Evolutionary conservation across 2,113 vertebrate species (phyloP), one percentile per base, ranked within the genome.

Genomic region (Pterocles burchelli): DNA sequence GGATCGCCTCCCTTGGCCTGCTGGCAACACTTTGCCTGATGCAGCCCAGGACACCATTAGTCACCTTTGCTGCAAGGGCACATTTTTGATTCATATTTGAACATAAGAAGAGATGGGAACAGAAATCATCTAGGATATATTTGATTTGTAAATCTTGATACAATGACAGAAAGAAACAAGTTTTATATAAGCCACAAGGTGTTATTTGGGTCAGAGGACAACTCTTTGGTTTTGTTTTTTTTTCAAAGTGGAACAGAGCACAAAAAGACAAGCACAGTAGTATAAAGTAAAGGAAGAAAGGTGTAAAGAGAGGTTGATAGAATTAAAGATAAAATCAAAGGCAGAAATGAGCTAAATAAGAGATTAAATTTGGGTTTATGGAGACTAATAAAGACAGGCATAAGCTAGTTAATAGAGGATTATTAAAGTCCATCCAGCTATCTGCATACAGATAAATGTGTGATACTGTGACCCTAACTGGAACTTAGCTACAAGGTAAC

Each of bases 301-400:
- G 5, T 41, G 3, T 83, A 46, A 81, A 77, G 45, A 65, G 17
- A 88, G 14, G 3, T 18, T 78, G n/a, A 85, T 10, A 70, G 41
- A 87, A 78, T 59, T 34, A 31, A 93, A 85, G 84, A 86, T 83
- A 93, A 94, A 95, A 85, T 18, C 33, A 55, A 94, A 71, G 51
- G 26, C 29, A 87, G 72, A 96, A 96, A 83, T 70, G 46, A 81
- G 22, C 20, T 80, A 75, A 85, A 85, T 55, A 81, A 70, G 38
- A 93, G n/a, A 85, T 78, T 73, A 86, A 45, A 85, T 75, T 61
- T 74, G 59, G 78, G 91, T 95, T 92, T 87, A 83, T 74, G 10
- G 31, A 81, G 8, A 45, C 75, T 61, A 76, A 81, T 88, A 95
- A 97, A 90, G 66, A 81, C 57, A 31, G 43, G 74, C 51, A 57